A percentile compares a stretch with the other conserved stretches of the same genome.
These are phyloP conservation scores for Rhodinocichla rosea DNA, from an alignment of 2,113 vertebrate species.

Conservation along the genomic window DNA sequence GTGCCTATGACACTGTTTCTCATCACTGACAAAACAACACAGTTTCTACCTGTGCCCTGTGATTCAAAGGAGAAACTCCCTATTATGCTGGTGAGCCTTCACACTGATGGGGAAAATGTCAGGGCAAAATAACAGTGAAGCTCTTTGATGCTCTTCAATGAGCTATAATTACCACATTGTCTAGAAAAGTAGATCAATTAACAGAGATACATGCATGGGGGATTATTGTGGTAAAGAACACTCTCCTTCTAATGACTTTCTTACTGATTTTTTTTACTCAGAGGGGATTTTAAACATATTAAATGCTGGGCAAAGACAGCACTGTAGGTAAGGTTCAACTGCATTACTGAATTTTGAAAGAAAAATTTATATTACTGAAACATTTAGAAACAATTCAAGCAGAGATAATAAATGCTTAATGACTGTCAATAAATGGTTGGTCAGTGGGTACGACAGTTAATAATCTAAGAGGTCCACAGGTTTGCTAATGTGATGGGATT, in stretches of 20 bases:
- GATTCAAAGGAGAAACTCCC: background rate
- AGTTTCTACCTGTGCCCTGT: background rate
- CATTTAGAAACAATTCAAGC: conserved; percentile 17
- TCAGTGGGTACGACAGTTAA: background rate
- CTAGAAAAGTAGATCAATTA: conserved; percentile 23
- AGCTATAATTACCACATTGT: conserved; percentile 8
- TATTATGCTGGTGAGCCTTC: background rate
- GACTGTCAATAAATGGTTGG: conserved; percentile 8
- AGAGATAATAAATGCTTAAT: conserved; percentile 31
- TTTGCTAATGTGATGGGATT: background rate
- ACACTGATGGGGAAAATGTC: background rate
- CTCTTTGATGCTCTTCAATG: background rate
- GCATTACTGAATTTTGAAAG: background rate
- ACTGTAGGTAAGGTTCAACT: background rate
- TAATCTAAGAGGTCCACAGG: background rate
- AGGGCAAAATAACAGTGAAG: background rate
- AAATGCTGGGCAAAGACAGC: conserved; percentile 1
- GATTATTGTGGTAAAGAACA: background rate
- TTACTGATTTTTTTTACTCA: background rate
- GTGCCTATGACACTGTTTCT: background rate
- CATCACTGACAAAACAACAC: background rate
- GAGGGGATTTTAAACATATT: conserved; percentile 20
- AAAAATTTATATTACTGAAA: background rate
- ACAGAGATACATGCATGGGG: background rate
- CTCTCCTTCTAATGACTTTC: background rate